phyloP scores from a whole-genome alignment of 2,888 invertebrate genomes.

The Anaspis maculata region DNA sequence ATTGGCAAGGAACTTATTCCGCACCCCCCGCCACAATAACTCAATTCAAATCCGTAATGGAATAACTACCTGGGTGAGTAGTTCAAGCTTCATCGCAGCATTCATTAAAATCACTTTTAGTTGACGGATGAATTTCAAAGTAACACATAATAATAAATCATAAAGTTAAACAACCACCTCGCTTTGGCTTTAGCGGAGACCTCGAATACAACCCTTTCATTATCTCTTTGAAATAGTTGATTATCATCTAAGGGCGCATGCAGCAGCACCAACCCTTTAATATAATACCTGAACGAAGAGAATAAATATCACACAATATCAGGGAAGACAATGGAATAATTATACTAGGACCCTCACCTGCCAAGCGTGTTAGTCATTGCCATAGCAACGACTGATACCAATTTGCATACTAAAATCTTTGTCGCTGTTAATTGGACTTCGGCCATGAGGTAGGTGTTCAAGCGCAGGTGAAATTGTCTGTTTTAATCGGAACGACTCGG shows the following conservation, averaged over 20 bases:
- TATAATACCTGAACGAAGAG: constrained; percentile 22
- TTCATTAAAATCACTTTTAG: no score
- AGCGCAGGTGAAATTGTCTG: constrained; percentile 9
- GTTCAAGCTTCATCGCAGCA: no score
- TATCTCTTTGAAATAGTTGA: constrained; percentile 19
- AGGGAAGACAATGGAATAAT: constrained; percentile 38
- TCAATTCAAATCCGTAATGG: no score
- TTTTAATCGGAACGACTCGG: constrained; percentile 4
- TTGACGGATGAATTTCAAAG: no score
- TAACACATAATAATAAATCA: no score
- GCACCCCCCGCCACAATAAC: no score
- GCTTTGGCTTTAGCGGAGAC: no score
- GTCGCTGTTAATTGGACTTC: constrained; percentile 32
- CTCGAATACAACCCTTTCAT: constrained; percentile 22
- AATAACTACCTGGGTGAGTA: no score
- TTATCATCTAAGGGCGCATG: constrained; percentile 8
- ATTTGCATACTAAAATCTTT: constrained; percentile 36
- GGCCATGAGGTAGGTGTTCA: constrained; percentile 18
- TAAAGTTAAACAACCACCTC: no score
- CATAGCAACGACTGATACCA: constrained; percentile 32
- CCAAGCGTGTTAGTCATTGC: constrained; percentile 28
- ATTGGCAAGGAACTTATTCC: no score
- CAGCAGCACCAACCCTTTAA: constrained; percentile 10
- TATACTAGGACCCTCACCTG: constrained; percentile 34
- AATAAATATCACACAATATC: constrained; percentile 29